These are phyloP conservation scores for Passer domesticus DNA, from an alignment of 2,113 vertebrate species.

Conservation along the genomic window DNA sequence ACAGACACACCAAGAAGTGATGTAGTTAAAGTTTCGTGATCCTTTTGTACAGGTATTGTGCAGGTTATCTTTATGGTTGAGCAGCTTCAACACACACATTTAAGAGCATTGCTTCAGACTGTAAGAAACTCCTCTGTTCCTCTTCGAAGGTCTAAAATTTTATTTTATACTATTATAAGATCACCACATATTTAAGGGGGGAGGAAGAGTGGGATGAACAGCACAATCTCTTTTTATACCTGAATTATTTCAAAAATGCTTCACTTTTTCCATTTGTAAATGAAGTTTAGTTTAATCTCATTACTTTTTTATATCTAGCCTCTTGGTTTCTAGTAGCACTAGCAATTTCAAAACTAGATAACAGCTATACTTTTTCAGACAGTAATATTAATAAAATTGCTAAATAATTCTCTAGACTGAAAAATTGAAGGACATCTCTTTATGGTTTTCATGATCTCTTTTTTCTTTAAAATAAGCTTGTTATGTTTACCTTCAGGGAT, in stretches of 20 bases:
- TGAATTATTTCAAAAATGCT: background rate
- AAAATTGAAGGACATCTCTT: background rate
- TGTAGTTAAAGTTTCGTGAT: background rate
- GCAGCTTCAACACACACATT: background rate
- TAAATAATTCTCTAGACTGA: background rate
- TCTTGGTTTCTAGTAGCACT: background rate
- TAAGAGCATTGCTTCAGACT: background rate
- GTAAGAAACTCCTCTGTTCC: background rate
- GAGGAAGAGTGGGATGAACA: background rate
- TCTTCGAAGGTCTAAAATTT: background rate
- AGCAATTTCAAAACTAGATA: background rate
- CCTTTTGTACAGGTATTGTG: background rate
- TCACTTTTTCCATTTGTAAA: background rate
- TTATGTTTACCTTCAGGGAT: background rate
- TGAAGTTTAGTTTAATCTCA: background rate
- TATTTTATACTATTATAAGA: background rate
- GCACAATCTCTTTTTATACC: background rate
- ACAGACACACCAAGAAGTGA: background rate
- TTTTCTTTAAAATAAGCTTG: background rate
- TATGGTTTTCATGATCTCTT: background rate
- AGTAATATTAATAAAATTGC: background rate
- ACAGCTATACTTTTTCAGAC: background rate
- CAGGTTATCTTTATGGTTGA: background rate
- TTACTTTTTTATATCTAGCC: background rate
- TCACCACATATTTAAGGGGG: background rate